Percentiles rank a stretch among this genome's conserved stretches.
These are phyloP conservation scores for Heliornis fulica DNA, from an alignment of 2,113 vertebrate species.

Conservation along the genomic window DNA sequence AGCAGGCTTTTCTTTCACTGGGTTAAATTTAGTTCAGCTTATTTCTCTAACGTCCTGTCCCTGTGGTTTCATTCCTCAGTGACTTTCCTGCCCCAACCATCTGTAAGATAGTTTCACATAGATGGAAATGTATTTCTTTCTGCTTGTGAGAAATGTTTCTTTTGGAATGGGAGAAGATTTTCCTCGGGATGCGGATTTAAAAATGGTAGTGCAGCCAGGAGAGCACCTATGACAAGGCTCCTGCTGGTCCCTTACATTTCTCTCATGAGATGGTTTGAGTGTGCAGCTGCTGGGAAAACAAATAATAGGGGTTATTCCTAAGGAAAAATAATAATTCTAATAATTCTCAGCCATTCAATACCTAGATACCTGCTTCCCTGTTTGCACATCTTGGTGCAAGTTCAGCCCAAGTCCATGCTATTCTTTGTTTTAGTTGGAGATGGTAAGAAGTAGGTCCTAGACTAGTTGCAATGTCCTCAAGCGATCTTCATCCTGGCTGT, in stretches of 20 bases:
- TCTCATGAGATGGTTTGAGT: not conserved
- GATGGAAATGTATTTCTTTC: not conserved
- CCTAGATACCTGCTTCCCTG: not conserved
- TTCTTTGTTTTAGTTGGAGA: not conserved
- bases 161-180: not conserved
- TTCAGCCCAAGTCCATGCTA: not conserved
- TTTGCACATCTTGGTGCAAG: not conserved
- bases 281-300: not conserved
- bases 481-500: fast-evolving
- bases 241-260: not conserved
- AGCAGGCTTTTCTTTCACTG: not conserved
- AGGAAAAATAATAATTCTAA: not conserved
- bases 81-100: not conserved
- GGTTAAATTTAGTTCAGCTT: constrained; percentile 33
- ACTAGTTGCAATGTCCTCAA: not conserved
- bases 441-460: not conserved
- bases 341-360: not conserved
- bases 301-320: not conserved
- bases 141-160: not conserved
- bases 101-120: not conserved
- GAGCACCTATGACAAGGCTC: not conserved
- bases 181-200: not conserved
- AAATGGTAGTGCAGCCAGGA: not conserved
- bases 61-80: not conserved
- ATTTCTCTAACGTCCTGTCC: not conserved